A percentile compares a stretch with the other conserved stretches of the same genome.
Evolutionary conservation across 2,797 vertebrate species (phyloP).

Genomic region (Vireo griseus): DNA sequence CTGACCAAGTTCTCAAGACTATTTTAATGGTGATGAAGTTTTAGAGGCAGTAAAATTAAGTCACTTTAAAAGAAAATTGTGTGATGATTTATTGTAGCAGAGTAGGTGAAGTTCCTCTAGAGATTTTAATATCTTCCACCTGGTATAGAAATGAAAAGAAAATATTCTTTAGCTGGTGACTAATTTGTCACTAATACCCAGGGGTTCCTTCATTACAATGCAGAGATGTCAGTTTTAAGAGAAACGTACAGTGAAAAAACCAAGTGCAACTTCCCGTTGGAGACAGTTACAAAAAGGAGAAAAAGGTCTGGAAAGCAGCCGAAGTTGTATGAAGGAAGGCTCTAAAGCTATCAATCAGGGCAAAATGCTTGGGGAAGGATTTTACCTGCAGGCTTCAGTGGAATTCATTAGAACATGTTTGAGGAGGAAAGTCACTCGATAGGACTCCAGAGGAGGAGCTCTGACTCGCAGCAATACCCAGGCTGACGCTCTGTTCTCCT

Average conservation of each 20-base stretch:
- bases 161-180: conserved; percentile 31
- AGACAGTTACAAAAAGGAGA: background rate
- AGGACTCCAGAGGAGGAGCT: background rate
- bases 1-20: background rate
- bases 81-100: conserved; percentile 61
- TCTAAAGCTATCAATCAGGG: conserved; percentile 21
- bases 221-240: conserved; percentile 42
- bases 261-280: conserved; percentile 3
- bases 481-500: background rate
- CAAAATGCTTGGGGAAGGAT: background rate
- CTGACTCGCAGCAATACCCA: background rate
- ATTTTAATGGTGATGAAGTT: conserved; percentile 31
- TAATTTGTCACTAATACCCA: conserved; percentile 65
- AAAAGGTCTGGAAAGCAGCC: conserved; percentile 20
- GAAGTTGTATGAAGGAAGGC: background rate
- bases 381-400: conserved; percentile 41
- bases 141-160: conserved; percentile 45
- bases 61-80: conserved; percentile 38
- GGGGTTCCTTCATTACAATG: conserved; percentile 46
- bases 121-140: conserved; percentile 61
- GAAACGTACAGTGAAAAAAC: background rate
- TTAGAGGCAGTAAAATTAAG: conserved; percentile 61
- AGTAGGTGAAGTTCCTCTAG: conserved; percentile 13
- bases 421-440: background rate
- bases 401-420: background rate